phyloP scores from a whole-genome alignment of 2,113 vertebrate genomes.

The Crypturellus undulatus region DNA sequence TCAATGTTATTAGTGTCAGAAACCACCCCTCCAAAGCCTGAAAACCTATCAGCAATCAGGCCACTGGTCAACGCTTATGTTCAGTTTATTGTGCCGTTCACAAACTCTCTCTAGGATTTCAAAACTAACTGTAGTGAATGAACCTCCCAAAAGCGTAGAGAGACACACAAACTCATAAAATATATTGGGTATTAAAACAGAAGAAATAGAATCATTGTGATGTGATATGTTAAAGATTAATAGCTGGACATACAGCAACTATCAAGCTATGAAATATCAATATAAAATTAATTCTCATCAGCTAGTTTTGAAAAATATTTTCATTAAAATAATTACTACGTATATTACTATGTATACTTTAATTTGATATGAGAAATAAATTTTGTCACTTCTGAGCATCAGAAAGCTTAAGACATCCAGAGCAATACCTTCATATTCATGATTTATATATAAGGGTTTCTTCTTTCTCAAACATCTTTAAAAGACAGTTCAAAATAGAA shows the following conservation, averaged over 20 bases:
- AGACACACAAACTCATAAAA: constrained; percentile 14
- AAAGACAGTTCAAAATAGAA: not conserved
- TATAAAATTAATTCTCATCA: constrained; percentile 50
- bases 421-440: not conserved
- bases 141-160: constrained; percentile 34
- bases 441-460: not conserved
- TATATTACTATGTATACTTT: constrained; percentile 36
- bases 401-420: not conserved
- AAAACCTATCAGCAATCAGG: constrained; percentile 4
- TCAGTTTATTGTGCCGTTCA: constrained; percentile 48
- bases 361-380: constrained; percentile 45
- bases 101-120: constrained; percentile 40
- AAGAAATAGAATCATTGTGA: constrained; percentile 10
- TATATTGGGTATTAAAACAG: constrained; percentile 16
- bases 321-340: constrained; percentile 47
- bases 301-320: constrained; percentile 44
- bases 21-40: not conserved
- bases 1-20: constrained; percentile 1
- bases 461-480: not conserved
- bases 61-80: constrained; percentile 1
- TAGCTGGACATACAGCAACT: constrained; percentile 8
- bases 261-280: constrained; percentile 29
- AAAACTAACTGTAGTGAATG: constrained; percentile 63
- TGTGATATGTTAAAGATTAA: constrained; percentile 55
- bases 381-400: constrained; percentile 17